Conservation (phyloP, 53 echinoderm and acorn worm species). For the Patiria pectinifera region DNA sequence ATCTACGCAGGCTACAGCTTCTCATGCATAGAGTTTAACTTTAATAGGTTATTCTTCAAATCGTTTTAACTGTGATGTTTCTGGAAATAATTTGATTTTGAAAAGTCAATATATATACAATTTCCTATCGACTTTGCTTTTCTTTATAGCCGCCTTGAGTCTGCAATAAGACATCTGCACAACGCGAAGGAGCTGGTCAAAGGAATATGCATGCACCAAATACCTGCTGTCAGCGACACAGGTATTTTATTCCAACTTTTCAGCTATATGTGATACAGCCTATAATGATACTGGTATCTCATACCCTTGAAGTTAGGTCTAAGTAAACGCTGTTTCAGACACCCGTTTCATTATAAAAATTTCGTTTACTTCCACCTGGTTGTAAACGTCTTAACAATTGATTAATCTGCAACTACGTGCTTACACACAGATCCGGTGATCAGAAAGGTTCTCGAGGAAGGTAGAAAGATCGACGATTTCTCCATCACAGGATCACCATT, state of each 20-base stretch:
- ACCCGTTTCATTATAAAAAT: neutral
- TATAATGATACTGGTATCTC: neutral
- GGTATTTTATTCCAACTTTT: neutral
- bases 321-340: too few species aligned
- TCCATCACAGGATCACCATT: conserved; percentile 9
- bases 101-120: neutral
- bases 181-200: conserved; percentile 44
- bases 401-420: neutral
- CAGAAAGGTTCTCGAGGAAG: neutral
- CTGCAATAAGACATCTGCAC: conserved; percentile 38
- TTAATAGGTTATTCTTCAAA: too few species aligned
- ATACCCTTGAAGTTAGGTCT: neutral
- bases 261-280: neutral
- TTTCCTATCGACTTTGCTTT: conserved; percentile 20
- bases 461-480: neutral
- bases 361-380: neutral
- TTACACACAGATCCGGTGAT: neutral
- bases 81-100: too few species aligned
- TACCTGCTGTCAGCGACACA: neutral
- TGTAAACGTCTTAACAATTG: neutral
- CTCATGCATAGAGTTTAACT: too few species aligned
- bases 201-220: conserved; percentile 58
- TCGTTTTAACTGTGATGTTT: too few species aligned
- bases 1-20: too few species aligned
- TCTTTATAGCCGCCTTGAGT: neutral